Conservation (phyloP, 2,888 invertebrate species). For the Girardia tigrina region DNA sequence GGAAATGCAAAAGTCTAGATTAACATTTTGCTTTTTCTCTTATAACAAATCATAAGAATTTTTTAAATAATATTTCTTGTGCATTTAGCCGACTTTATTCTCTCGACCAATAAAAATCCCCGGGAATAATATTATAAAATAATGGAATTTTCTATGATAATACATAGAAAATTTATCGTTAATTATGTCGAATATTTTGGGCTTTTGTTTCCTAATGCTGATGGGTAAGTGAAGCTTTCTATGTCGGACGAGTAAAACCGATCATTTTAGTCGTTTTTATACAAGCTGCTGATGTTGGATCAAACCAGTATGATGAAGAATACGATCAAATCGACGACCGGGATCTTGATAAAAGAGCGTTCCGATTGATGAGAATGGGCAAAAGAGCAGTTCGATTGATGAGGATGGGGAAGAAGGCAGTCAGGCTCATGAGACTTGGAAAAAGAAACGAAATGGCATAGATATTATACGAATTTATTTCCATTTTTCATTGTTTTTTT, state of each 20-base stretch:
- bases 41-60: not conserved
- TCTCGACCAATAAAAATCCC: not conserved
- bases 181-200: not conserved
- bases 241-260: not conserved
- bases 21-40: not conserved
- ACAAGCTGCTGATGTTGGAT: not conserved
- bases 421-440: not conserved
- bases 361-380: conserved; percentile 6
- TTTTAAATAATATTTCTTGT: not conserved
- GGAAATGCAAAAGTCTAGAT: conserved; percentile 7
- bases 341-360: conserved; percentile 4
- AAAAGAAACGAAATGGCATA: conserved; percentile 18
- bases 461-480: too few species aligned
- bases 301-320: not conserved
- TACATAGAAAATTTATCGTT: not conserved
- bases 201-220: not conserved
- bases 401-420: conserved; percentile 5
- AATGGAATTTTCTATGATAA: not conserved
- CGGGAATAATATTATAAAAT: not conserved
- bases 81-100: not conserved
- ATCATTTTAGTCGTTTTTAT: not conserved
- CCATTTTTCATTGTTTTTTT: too few species aligned
- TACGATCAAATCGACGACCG: not conserved
- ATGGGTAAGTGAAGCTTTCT: not conserved
- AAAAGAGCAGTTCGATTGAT: conserved; percentile 1